Conservation (phyloP, 2,113 vertebrate species). For the Tympanuchus pallidicinctus region DNA sequence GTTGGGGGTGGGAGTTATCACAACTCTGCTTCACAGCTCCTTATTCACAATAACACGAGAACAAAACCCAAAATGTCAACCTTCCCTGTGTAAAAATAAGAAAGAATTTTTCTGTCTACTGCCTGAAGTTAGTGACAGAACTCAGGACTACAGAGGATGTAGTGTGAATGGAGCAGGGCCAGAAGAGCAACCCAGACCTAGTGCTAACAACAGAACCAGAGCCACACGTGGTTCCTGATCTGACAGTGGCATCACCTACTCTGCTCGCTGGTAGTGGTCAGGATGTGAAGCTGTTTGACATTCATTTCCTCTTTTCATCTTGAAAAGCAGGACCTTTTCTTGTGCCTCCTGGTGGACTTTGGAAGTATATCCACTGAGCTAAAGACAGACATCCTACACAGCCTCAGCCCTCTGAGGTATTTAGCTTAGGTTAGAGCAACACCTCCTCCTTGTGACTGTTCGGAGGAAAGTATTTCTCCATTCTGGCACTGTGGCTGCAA, state of each 20-base stretch:
- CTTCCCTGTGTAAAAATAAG: too few relatives aligned
- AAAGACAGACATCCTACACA: background rate
- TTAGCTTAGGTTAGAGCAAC: constrained; percentile 22
- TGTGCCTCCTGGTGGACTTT: background rate
- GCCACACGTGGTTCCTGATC: accelerated
- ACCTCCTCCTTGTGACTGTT: constrained; percentile 50
- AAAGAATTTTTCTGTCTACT: background rate
- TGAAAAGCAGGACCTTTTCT: background rate
- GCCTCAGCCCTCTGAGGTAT: background rate
- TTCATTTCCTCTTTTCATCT: background rate
- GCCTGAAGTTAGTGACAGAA: background rate
- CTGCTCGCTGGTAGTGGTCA: background rate
- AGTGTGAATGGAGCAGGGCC: background rate
- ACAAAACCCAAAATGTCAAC: background rate
- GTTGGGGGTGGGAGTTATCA: background rate
- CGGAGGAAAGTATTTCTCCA: background rate
- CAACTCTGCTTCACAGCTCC: too few relatives aligned
- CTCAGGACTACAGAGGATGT: background rate
- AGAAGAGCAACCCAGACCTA: background rate
- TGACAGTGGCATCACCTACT: background rate
- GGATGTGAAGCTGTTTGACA: background rate
- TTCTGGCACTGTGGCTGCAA: background rate
- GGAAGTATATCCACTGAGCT: background rate
- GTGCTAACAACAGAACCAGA: background rate
- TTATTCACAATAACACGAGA: accelerated